These are phyloP conservation scores for Bergia puertoricense DNA, from an alignment of 92 coral and sea anemone species.

Conservation along the genomic window DNA sequence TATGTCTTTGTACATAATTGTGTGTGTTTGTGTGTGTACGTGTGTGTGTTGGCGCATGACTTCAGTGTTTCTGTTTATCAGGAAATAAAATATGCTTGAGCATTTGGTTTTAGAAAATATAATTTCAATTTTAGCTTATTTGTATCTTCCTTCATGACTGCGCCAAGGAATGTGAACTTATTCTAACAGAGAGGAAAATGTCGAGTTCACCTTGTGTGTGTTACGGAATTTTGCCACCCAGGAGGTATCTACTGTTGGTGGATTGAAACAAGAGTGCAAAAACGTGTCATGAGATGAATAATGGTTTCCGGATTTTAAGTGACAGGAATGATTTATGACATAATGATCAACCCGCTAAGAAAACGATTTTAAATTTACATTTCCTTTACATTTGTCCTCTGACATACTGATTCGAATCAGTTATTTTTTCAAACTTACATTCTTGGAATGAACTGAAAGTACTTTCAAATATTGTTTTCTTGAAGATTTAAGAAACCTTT, in stretches of 20 bases:
- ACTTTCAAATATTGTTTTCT: too few species aligned
- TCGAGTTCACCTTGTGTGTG: neutral
- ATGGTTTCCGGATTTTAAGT: neutral
- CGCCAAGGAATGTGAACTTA: neutral
- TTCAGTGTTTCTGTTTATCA: too few species aligned
- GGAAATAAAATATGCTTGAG: too few species aligned
- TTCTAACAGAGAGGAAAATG: neutral
- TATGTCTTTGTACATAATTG: too few species aligned
- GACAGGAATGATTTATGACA: slow-evolving; percentile 5
- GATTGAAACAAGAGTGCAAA: neutral
- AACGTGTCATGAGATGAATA: neutral
- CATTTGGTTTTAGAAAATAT: too few species aligned
- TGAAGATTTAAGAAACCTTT: too few species aligned
- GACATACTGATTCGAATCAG: neutral
- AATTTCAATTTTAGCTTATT: neutral
- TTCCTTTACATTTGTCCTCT: neutral
- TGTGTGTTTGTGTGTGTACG: too few species aligned
- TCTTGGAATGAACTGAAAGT: neutral
- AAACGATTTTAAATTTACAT: neutral
- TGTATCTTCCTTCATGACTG: neutral
- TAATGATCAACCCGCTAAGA: neutral
- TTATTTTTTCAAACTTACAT: too few species aligned
- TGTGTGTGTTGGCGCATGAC: too few species aligned
- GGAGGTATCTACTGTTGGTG: neutral
- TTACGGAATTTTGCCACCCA: neutral